phyloP scores from a whole-genome alignment of 92 coral and sea anemone genomes.

The Palythoa grandis region DNA sequence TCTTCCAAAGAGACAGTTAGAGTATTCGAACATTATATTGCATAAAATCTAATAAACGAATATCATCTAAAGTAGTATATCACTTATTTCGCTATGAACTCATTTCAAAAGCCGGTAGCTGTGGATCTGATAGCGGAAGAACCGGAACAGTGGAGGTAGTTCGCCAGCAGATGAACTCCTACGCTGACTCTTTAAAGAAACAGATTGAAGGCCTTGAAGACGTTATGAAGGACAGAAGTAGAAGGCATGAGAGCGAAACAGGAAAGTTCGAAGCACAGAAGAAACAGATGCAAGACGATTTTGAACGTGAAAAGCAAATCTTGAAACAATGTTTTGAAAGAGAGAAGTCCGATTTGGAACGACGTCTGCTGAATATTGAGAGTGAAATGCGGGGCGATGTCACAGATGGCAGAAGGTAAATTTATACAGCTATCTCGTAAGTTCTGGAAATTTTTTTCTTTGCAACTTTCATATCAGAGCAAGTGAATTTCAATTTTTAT shows the following conservation, averaged over 20 bases:
- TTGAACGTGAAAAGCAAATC: constrained; percentile 70
- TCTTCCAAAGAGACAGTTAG: too few relatives aligned
- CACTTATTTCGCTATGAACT: neutral
- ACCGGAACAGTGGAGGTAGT: constrained; percentile 22
- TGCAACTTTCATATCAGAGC: neutral
- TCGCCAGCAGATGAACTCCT: constrained; percentile 23
- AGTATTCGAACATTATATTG: too few relatives aligned
- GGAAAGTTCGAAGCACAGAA: constrained; percentile 69
- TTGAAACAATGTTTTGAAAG: constrained; percentile 67
- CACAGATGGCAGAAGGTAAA: constrained; percentile 42
- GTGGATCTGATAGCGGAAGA: neutral
- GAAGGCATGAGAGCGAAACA: constrained; percentile 72
- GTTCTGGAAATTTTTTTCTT: neutral
- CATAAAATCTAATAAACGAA: too few relatives aligned
- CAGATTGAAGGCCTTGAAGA: constrained; percentile 71
- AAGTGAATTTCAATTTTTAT: too few relatives aligned
- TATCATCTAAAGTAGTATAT: too few relatives aligned
- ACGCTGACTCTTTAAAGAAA: constrained; percentile 58
- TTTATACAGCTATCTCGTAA: neutral
- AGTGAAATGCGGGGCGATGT: constrained; percentile 27
- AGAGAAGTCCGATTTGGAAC: constrained; percentile 59
- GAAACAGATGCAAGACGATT: constrained; percentile 69
- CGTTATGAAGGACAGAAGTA: constrained; percentile 56
- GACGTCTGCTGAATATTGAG: constrained; percentile 56
- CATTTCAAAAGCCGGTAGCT: constrained; percentile 1